Base-by-base conservation (phyloP, 1,140 invertebrate genomes). In the Maniola jurtina region DNA sequence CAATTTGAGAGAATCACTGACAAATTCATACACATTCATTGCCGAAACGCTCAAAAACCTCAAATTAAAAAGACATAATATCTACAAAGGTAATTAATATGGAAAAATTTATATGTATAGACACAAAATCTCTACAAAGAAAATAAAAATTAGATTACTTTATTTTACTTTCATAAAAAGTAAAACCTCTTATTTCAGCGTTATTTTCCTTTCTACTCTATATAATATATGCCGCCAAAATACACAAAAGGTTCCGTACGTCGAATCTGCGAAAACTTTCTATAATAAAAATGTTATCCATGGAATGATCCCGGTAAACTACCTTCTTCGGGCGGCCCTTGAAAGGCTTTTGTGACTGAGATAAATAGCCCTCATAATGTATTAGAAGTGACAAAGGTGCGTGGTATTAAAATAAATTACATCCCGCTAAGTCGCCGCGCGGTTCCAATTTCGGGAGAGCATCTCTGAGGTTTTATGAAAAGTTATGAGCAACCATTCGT, bases 201-300 rank as follows among this genome's bases (percentile, higher is more conserved):
- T 11, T 45, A n/a, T 9, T 9, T n/a, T 11, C 7, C 5, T 13
- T 45, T 5, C 42, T 25, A 25, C 10, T 50, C 5, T 8, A 7
- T 8, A 7, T 34, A 55, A 55, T 16, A 57, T 40, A 57, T 40
- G 15, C 10, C 34, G n/a, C 52, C 25, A 55, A 13, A 55, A 56
- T 14, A 35, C 33, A 56, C 34, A 56, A 57, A 57, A n/a, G 52
- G 34, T 57, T 40, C 14, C 13, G 48, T 5, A 48, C 45, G 11
- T 56, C 6, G 54, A 34, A 35, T 55, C 10, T 25, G 7, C 52
- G 52, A 57, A 38, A 57, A 57, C 14, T 38, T 57, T 57, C 55
- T 57, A 38, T 57, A 8, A 38, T 57, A 8, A 38, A 57, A 55
- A 50, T 16, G 35, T 55, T 57, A 57, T 57, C 55, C 55, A 7